Percentiles rank a stretch among this genome's conserved stretches.
Conservation (phyloP, 1,140 invertebrate genomes). For the Solen grandis region DNA sequence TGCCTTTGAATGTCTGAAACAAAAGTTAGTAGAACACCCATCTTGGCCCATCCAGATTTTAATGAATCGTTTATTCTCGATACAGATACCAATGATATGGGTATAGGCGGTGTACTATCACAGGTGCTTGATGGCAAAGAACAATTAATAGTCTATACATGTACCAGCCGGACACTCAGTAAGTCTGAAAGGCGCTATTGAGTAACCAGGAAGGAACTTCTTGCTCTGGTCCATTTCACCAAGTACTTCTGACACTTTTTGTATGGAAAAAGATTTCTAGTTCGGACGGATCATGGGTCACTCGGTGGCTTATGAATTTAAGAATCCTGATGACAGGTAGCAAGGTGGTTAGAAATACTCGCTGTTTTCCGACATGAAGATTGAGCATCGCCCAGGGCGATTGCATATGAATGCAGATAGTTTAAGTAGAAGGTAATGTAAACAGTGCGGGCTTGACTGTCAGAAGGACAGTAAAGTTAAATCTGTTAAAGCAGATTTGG, state of each 20-base stretch:
- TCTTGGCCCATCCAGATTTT: conserved; percentile 40
- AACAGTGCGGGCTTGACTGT: not conserved
- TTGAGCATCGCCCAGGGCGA: conserved; percentile 21
- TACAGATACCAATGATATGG: conserved; percentile 56
- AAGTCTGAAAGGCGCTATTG: too few species aligned
- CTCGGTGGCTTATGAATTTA: conserved; percentile 1
- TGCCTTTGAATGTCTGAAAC: conserved; percentile 25
- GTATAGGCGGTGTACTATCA: not conserved
- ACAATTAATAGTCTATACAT: conserved; percentile 5
- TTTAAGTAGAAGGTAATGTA: not conserved
- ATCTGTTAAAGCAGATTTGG: too few species aligned
- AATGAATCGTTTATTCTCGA: conserved; percentile 26
- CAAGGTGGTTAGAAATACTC: conserved; percentile 12
- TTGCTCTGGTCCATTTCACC: too few species aligned
- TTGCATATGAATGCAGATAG: conserved; percentile 6
- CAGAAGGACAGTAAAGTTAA: not conserved
- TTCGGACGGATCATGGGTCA: conserved; percentile 19
- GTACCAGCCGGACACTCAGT: too few species aligned
- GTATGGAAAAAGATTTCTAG: conserved; percentile 54
- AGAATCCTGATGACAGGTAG: conserved; percentile 1
- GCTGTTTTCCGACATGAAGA: not conserved
- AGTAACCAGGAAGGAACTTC: too few species aligned
- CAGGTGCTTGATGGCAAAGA: not conserved
- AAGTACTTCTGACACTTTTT: conserved; percentile 60
- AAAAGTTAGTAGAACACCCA: not conserved